Conservation (phyloP, 1,140 invertebrate genomes). For the Brachionus asplanchnoidis region DNA sequence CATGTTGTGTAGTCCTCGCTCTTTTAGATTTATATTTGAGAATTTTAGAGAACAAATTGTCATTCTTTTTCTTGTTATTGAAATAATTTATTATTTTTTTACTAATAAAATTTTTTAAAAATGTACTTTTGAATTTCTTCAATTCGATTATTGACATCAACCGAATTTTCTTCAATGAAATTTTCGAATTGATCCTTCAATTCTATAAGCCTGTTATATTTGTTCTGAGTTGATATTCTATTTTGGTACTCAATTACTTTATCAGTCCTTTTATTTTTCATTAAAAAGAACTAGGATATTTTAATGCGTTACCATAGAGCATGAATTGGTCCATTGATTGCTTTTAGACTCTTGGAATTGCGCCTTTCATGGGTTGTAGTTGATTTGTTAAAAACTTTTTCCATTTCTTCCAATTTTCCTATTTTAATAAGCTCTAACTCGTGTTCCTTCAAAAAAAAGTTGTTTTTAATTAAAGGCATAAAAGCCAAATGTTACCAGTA, state of each 20-base stretch:
- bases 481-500: too few relatives aligned
- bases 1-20: not conserved
- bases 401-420: constrained; percentile 23
- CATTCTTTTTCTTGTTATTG: not conserved
- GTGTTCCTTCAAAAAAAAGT: not conserved
- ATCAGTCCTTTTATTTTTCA: not conserved
- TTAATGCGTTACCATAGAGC: not conserved
- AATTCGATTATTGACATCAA: not conserved
- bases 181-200: constrained; percentile 10
- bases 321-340: constrained; percentile 10
- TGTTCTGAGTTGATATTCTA: not conserved
- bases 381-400: not conserved
- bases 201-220: not conserved
- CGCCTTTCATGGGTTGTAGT: not conserved
- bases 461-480: not conserved
- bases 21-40: not conserved
- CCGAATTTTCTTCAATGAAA: not conserved
- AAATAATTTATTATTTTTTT: not conserved
- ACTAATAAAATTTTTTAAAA: not conserved
- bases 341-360: constrained; percentile 26
- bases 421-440: constrained; percentile 3
- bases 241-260: constrained; percentile 4
- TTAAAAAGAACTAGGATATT: not conserved
- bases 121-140: constrained; percentile 14
- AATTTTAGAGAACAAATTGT: constrained; percentile 4